These are phyloP conservation scores for Chloropsis cyanopogon DNA, from an alignment of 2,113 vertebrate species.

Conservation along the genomic window DNA sequence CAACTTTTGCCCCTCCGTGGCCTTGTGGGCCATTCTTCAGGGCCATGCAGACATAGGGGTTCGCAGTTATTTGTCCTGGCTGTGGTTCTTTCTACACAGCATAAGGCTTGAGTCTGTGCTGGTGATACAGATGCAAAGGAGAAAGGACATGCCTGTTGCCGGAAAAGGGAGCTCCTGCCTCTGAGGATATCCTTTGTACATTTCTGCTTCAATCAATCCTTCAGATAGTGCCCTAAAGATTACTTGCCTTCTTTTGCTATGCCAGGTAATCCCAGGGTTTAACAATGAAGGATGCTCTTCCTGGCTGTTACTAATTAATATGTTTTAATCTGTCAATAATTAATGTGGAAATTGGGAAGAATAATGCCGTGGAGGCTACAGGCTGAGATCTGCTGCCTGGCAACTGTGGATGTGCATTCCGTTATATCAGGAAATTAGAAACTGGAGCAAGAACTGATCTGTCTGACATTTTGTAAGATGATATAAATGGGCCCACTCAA, in stretches of 20 bases:
- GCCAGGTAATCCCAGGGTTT: not conserved
- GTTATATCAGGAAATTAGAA: constrained; percentile 43
- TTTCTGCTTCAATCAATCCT: not conserved
- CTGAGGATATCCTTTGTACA: not conserved
- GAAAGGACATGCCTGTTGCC: not conserved
- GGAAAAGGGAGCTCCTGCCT: not conserved
- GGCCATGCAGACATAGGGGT: fast-evolving
- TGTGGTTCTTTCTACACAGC: not conserved
- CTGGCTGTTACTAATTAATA: constrained; percentile 33
- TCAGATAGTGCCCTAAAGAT: not conserved
- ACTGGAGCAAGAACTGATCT: constrained; percentile 22
- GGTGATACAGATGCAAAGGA: not conserved
- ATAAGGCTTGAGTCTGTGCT: not conserved
- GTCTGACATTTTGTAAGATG: constrained; percentile 60
- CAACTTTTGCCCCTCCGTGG: not conserved
- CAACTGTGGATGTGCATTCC: not conserved
- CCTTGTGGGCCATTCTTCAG: not conserved
- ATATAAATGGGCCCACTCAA: constrained; percentile 44
- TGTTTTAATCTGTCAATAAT: constrained; percentile 38
- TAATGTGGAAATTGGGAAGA: constrained; percentile 12
- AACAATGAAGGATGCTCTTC: not conserved
- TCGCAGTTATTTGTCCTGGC: not conserved
- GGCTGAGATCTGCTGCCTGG: constrained; percentile 41
- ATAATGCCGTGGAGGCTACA: not conserved
- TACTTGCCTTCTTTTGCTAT: not conserved